Evolutionary conservation across 2,888 invertebrate genomes (phyloP).

Genomic region (Lasioglossum marginatum): DNA sequence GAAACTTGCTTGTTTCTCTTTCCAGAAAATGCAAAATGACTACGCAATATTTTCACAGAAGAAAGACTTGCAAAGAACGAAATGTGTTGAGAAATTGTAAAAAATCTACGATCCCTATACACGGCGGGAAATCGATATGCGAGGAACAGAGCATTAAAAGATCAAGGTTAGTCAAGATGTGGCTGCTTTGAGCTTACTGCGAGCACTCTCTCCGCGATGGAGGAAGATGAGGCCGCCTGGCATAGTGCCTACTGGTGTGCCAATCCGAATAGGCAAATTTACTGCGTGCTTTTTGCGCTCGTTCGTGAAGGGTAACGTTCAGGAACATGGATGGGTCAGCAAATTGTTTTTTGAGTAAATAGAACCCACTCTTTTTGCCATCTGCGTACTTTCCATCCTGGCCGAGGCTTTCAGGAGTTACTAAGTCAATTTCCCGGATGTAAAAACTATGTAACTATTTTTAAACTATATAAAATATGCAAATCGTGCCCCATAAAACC

Average conservation of each 20-base stretch:
- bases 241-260: conserved; percentile 51
- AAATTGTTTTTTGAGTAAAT: background rate
- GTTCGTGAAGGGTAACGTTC: conserved; percentile 21
- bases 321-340: background rate
- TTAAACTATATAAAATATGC: background rate
- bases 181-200: conserved; percentile 43
- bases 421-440: background rate
- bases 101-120: background rate
- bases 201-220: conserved; percentile 24
- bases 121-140: conserved; percentile 30
- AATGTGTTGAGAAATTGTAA: too few species aligned
- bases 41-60: background rate
- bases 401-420: background rate
- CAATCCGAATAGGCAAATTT: conserved; percentile 53
- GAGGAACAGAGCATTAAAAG: conserved; percentile 38
- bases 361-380: background rate
- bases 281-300: conserved; percentile 49
- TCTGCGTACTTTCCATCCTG: background rate
- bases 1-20: background rate
- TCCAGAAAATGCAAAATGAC: background rate
- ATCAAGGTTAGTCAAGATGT: conserved; percentile 61
- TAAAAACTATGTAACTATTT: background rate
- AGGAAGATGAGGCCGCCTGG: conserved; percentile 54
- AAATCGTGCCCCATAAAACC: background rate
- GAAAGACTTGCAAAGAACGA: background rate